Conservation (phyloP, 2,797 vertebrate species). For the Euphonia xanthogaster region DNA sequence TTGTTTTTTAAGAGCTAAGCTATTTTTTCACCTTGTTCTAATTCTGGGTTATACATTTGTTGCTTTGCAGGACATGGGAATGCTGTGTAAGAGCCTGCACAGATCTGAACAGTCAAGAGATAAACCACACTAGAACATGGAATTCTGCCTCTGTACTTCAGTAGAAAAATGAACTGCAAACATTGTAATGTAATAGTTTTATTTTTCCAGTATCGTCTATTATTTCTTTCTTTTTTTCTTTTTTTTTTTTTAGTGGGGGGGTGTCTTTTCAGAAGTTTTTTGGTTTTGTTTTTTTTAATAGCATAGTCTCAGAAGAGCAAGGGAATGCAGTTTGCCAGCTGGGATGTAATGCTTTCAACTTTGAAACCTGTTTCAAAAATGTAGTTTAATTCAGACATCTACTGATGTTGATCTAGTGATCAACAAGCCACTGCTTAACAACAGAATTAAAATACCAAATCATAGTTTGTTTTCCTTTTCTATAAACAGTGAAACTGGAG, state of each 20-base stretch:
- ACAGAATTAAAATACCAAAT: background rate
- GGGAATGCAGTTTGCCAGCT: background rate
- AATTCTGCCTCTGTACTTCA: background rate
- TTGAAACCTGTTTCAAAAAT: background rate
- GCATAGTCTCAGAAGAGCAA: background rate
- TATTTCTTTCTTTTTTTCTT: background rate
- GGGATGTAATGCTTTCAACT: background rate
- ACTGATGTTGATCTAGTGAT: background rate
- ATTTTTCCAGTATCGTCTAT: background rate
- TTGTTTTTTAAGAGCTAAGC: background rate
- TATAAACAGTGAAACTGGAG: background rate
- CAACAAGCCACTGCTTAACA: background rate
- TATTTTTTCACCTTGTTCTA: background rate
- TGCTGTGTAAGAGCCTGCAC: background rate
- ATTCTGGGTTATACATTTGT: background rate
- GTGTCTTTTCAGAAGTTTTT: background rate
- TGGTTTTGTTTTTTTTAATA: no score
- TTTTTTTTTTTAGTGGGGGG: rapidly evolving
- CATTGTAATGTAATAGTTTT: background rate
- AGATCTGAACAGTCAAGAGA: background rate
- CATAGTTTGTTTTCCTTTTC: background rate
- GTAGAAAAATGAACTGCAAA: background rate
- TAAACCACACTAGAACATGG: background rate
- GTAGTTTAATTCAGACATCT: background rate
- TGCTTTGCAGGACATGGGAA: background rate